phyloP scores from a whole-genome alignment of 2,888 invertebrate species.

The Pristionchus arcanus region DNA sequence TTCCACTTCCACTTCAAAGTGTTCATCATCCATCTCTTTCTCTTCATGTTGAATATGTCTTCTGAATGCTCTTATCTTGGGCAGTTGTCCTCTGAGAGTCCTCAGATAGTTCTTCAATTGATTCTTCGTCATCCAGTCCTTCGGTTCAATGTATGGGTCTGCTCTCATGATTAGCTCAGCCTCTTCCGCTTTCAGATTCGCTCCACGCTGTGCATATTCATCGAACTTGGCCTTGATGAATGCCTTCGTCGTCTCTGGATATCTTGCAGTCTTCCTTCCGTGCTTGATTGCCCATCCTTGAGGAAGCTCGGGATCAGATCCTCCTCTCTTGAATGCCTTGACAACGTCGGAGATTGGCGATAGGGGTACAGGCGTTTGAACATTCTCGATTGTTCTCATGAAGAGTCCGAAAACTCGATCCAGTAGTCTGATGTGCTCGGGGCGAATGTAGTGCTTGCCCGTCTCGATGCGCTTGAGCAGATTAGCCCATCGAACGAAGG shows the following conservation, averaged over 20 bases:
- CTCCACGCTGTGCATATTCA: no score
- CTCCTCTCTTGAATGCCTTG: background rate
- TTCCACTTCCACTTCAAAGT: no score
- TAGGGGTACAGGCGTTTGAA: background rate
- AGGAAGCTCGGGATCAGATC: background rate
- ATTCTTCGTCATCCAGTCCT: background rate
- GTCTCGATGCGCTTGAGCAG: no score
- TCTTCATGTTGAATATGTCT: background rate
- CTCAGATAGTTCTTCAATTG: background rate
- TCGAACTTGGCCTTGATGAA: no score
- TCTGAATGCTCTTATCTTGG: background rate
- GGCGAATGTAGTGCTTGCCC: no score
- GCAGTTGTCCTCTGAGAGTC: background rate
- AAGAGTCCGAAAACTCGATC: background rate
- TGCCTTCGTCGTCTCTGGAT: no score
- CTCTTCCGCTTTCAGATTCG: background rate
- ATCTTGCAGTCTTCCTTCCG: no score
- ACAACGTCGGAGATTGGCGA: background rate
- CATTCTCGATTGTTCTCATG: background rate
- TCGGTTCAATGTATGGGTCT: background rate
- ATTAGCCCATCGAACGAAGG: background rate
- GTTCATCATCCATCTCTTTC: background rate
- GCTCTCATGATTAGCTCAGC: background rate
- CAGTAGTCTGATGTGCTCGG: background rate
- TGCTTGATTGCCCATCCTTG: background rate